Base-by-base conservation (phyloP, 2,888 invertebrate species). In the Crepidodera aurea region DNA sequence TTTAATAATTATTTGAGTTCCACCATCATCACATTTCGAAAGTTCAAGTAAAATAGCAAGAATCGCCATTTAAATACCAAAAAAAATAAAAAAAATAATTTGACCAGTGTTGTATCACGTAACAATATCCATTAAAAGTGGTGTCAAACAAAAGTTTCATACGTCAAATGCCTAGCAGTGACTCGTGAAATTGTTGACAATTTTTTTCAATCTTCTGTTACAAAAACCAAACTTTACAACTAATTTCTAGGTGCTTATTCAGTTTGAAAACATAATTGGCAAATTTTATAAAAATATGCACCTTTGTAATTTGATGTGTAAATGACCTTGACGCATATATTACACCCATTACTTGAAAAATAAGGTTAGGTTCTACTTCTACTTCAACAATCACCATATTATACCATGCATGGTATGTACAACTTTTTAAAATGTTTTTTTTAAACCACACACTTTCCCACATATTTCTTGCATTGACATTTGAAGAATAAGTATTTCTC, bases 331-430 rank as follows among this genome's bases (percentile, higher is more conserved):
- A 78, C 75, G 78, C 75, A 78, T 78, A 78, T 77, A 78, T 78
- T 78, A 78, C 79, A 79, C 78, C 79, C 78, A 79, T 79, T 78
- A 78, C 78, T 79, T 75, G 75, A 77, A 75, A 78, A 78, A 78
- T 79, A 77, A 79, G 79, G 79, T 79, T 79, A 79, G 78, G 78
- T 79, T 78, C 73, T 70, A 71, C 70, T 73, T 73, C 71, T 73
- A 72, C 72, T 74, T 73, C 73, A 73, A 75, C 73, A 75, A 74
- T 75, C 76, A 77, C 79, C 77, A 78, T 76, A 76, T 80, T 79
- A 75, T 76, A 75, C 75, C 75, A 78, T 79, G 78, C 75, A 78
- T 75, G 78, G 79, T 79, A 78, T 75, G 78, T 78, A 78, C 68
- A 64, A 68, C 67, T 71, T 70, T 72, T 69, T 70, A 67, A 63